Evolutionary conservation across 1,140 invertebrate genomes (phyloP).

Genomic region (Drosophila lacteicornis): DNA sequence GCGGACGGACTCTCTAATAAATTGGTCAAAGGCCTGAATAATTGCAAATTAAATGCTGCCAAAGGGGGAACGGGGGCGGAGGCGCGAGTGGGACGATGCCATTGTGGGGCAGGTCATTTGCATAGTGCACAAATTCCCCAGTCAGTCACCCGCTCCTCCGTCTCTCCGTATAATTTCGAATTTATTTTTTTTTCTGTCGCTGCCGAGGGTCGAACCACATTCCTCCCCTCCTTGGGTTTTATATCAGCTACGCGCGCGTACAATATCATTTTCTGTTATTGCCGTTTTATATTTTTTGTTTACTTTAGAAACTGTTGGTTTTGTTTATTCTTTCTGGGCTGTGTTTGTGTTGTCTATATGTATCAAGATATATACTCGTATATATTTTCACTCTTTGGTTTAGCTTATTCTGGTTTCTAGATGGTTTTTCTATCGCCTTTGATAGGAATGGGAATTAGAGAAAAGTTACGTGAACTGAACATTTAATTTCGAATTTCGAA

Average conservation of each 20-base stretch:
- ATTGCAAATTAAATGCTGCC: conserved; percentile 65
- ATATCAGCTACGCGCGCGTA: conserved; percentile 61
- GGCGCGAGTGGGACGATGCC: conserved; percentile 15
- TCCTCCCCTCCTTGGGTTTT: conserved; percentile 27
- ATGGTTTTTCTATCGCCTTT: neutral
- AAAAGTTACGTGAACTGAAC: conserved; percentile 3
- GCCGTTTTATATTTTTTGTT: conserved; percentile 48
- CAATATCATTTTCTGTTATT: conserved; percentile 57
- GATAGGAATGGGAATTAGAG: neutral
- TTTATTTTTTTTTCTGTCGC: conserved; percentile 3
- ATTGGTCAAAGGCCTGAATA: conserved; percentile 76
- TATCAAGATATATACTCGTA: neutral
- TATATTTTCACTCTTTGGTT: conserved; percentile 11
- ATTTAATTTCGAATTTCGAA: conserved; percentile 2
- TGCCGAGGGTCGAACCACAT: conserved; percentile 11
- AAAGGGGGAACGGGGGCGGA: neutral
- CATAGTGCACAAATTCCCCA: conserved; percentile 16
- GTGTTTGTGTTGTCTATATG: conserved; percentile 23
- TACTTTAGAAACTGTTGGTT: conserved; percentile 61
- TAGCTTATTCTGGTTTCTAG: conserved; percentile 34
- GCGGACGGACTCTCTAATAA: conserved; percentile 49
- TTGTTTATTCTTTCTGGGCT: conserved; percentile 66
- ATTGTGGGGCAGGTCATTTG: conserved; percentile 49
- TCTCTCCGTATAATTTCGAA: conserved; percentile 7
- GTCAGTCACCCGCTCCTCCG: neutral